Base-by-base conservation (phyloP, 2,797 vertebrate species). In the Oryzias dopingdopingensis region DNA sequence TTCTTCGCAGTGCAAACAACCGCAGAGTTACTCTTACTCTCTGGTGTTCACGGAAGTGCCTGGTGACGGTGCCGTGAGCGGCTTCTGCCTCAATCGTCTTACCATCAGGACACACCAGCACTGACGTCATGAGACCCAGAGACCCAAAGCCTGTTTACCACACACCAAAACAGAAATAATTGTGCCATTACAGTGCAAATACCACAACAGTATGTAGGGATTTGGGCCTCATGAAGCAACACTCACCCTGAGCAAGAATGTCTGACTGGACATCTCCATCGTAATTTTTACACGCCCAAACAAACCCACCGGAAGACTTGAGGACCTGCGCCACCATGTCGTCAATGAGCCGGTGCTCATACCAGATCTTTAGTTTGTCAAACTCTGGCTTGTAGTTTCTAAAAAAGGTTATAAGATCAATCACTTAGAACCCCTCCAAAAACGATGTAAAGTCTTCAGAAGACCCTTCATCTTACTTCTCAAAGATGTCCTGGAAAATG, bases 261-360 rank as follows among this genome's bases (percentile, higher is more conserved):
- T 99, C 96, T 0, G 96, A 98, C 84, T 99, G 97, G 50, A 99
- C 97, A 0, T 98, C 96, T 4, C 97, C 97, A 0, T 99, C 97
- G 0, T 98, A 98, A 83, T 99, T 99, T 92, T 99, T 99, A 81
- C 96, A 98, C 12, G 97, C 97, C 97, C 97, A 99, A 53, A 98
- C 95, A 1, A 99, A 99, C 71, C 94, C 96, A 0, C 97, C 97
- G 0, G 93, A 86, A 1, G 97, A 99, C 82, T 99, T 98, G 61
- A 99, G 88, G 60, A 97, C 93, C 86, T 98, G 97, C 23, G 97
- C 97, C 41, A 98, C 97, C 97, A 98, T 98, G 91, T 98, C 96
- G 0, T 99, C 97, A 0, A 99, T 99, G 56, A 99, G 95, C 47
- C 97, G 92, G 87, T 99, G 97, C 84, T 99, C 96, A 0, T 99